Evolutionary conservation across 1,140 invertebrate species (phyloP).

Genomic region (Ephestia elutella): DNA sequence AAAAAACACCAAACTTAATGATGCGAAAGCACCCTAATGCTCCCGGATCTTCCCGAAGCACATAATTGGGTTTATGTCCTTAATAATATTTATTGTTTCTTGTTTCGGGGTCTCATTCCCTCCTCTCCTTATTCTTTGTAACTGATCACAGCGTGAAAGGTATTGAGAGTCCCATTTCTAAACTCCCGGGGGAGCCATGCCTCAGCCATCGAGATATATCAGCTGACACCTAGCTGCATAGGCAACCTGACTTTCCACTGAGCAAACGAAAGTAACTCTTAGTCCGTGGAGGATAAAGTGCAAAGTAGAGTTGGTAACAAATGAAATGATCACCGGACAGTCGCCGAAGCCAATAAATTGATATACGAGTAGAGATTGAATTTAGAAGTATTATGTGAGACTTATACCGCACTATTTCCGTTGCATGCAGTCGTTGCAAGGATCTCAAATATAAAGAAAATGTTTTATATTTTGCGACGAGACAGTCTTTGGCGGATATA

Average conservation of each 20-base stretch:
- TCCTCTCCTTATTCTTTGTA: background rate
- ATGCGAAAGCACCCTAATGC: too few species aligned
- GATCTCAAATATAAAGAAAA: background rate
- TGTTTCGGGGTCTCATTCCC: background rate
- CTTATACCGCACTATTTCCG: background rate
- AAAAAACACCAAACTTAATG: too few species aligned
- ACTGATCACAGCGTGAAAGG: background rate
- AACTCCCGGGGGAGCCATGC: background rate
- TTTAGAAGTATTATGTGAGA: background rate
- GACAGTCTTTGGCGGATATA: too few species aligned
- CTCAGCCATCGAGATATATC: background rate
- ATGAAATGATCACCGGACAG: background rate
- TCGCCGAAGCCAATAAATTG: background rate
- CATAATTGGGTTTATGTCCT: background rate
- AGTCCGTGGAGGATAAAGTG: background rate
- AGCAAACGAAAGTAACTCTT: background rate
- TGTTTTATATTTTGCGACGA: background rate
- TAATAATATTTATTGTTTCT: background rate
- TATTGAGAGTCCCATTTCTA: background rate
- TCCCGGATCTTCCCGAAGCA: background rate
- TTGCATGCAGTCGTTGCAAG: too few species aligned
- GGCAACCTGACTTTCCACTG: background rate
- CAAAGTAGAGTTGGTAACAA: background rate
- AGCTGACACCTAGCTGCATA: background rate
- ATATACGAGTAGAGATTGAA: background rate